phyloP scores from a whole-genome alignment of 2,888 invertebrate genomes.

The Aphodius granarius region DNA sequence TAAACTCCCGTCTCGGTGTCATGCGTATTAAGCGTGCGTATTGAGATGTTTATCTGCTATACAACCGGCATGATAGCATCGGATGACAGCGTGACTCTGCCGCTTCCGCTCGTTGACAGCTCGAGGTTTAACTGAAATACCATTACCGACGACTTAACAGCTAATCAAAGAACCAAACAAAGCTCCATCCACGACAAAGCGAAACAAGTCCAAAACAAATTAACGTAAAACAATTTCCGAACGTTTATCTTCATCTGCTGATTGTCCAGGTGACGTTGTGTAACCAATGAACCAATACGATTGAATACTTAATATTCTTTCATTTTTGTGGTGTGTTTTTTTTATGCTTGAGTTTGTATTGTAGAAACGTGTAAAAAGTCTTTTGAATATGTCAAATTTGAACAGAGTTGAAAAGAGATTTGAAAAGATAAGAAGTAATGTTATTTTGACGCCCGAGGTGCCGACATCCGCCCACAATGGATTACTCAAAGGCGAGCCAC shows the following conservation, averaged over 20 bases:
- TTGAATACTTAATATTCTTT: too few species aligned
- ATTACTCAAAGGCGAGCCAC: not conserved
- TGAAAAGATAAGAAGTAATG: too few species aligned
- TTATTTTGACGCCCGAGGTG: not conserved
- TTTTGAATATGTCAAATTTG: too few species aligned
- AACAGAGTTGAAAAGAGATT: too few species aligned
- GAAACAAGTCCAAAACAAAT: constrained; percentile 1
- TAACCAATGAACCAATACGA: too few species aligned
- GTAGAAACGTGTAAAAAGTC: too few species aligned
- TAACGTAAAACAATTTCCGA: not conserved
- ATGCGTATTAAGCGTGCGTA: not conserved
- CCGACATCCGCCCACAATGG: not conserved
- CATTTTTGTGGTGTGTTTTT: too few species aligned
- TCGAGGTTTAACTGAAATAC: constrained; percentile 9
- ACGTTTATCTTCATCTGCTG: constrained; percentile 1
- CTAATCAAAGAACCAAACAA: not conserved
- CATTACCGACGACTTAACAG: constrained; percentile 7
- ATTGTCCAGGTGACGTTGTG: too few species aligned
- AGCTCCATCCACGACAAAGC: not conserved
- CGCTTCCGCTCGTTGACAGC: constrained; percentile 6
- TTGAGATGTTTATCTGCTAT: constrained; percentile 12
- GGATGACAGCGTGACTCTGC: constrained; percentile 6
- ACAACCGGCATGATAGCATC: not conserved
- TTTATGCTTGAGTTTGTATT: too few species aligned
- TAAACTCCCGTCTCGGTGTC: not conserved